phyloP scores from a whole-genome alignment of 2,797 vertebrate species.

The Chelonia mydas region DNA sequence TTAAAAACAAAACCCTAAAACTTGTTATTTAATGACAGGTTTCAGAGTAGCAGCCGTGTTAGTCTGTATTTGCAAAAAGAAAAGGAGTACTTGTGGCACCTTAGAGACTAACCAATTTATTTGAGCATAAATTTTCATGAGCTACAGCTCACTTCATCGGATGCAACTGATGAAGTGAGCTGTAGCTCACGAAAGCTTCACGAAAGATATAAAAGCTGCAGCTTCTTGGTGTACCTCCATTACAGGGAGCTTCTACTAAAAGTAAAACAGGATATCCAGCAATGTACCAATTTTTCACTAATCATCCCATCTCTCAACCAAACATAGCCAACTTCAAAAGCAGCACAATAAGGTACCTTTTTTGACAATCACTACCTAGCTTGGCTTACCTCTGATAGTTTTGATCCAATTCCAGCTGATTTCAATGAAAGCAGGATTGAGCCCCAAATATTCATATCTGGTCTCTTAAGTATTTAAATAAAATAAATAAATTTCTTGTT shows the following conservation, averaged over 20 bases:
- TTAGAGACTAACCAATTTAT: too few relatives aligned
- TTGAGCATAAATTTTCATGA: too few relatives aligned
- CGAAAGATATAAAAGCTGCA: accelerated
- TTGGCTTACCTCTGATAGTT: background rate
- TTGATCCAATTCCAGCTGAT: background rate
- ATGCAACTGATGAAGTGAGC: too few relatives aligned
- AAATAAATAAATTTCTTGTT: background rate
- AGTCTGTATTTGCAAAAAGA: too few relatives aligned
- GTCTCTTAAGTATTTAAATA: background rate
- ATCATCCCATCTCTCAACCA: background rate
- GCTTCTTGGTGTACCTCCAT: accelerated
- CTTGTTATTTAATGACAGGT: background rate
- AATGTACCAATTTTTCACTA: too few relatives aligned
- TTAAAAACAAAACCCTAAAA: background rate
- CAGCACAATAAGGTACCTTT: background rate
- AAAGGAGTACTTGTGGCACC: too few relatives aligned
- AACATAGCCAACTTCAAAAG: background rate
- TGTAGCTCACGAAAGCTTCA: too few relatives aligned
- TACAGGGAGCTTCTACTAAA: accelerated
- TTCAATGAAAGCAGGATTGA: background rate
- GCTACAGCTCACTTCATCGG: too few relatives aligned
- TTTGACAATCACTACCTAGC: background rate
- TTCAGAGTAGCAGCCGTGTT: too few relatives aligned
- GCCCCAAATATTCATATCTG: background rate
- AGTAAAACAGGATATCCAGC: background rate